Evolutionary conservation across 2,113 vertebrate genomes (phyloP).

Genomic region (Indicator indicator): DNA sequence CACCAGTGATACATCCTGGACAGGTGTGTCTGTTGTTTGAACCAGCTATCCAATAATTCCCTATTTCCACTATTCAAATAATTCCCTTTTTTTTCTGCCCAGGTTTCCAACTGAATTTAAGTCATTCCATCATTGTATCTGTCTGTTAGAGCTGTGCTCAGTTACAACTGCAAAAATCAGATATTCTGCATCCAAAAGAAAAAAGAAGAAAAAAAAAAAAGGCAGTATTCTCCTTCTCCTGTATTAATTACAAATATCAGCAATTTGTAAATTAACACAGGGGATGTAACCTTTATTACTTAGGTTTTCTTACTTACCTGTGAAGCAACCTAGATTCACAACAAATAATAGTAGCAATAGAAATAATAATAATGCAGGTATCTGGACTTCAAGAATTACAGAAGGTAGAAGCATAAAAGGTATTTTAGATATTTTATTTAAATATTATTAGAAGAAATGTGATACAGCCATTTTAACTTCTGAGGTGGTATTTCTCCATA

Average conservation of each 20-base stretch:
- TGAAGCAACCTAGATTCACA: not conserved
- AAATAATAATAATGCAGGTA: not conserved
- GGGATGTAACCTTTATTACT: not conserved
- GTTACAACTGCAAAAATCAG: not conserved
- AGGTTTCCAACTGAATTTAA: not conserved
- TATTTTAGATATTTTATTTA: constrained; percentile 31
- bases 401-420: not conserved
- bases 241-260: not conserved
- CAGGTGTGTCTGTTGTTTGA: not conserved
- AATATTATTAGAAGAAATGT: not conserved
- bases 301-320: not conserved
- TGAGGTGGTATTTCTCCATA: not conserved
- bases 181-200: not conserved
- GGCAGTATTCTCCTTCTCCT: not conserved
- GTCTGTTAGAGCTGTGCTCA: not conserved
- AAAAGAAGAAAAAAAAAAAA: not conserved
- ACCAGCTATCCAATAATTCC: not conserved
- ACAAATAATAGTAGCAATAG: not conserved
- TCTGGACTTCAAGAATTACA: not conserved
- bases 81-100: not conserved
- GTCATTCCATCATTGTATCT: not conserved
- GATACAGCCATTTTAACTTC: not conserved
- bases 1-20: not conserved
- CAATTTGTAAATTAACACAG: not conserved
- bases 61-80: not conserved